A percentile compares a stretch with the other conserved stretches of the same genome.
These are phyloP conservation scores for Stenoptilia bipunctidactyla DNA, from an alignment of 2,888 invertebrate genomes.

Conservation along the genomic window DNA sequence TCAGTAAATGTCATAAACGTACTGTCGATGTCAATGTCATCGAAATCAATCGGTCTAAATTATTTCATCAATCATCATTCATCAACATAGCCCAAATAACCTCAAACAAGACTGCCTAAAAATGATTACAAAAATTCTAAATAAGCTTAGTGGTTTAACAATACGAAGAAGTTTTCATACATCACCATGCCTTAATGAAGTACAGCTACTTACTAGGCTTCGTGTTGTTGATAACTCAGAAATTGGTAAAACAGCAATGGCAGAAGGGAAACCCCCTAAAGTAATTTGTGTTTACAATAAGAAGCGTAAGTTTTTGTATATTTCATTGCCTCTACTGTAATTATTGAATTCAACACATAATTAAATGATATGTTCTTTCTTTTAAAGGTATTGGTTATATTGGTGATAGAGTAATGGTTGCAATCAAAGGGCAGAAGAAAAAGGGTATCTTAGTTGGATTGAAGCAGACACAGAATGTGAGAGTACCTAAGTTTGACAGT, in stretches of 20 bases:
- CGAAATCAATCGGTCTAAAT: too few relatives aligned
- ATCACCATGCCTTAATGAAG: conserved; percentile 72
- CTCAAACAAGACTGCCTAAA: conserved; percentile 11
- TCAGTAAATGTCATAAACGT: background rate
- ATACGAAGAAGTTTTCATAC: conserved; percentile 66
- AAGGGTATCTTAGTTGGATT: conserved; percentile 86
- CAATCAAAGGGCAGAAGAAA: conserved; percentile 95
- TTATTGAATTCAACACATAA: background rate
- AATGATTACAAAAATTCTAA: conserved; percentile 44
- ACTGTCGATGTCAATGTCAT: conserved; percentile 8
- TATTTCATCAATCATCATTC: too few relatives aligned
- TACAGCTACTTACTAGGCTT: conserved; percentile 81
- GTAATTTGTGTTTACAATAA: conserved; percentile 96
- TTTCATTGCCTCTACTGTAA: background rate
- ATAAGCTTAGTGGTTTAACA: conserved; percentile 24
- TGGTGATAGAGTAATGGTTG: conserved; percentile 91
- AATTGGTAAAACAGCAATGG: conserved; percentile 94
- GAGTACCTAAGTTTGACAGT: conserved; percentile 92
- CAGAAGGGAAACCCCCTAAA: conserved; percentile 92
- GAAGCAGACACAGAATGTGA: conserved; percentile 83
- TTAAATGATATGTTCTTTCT: too few relatives aligned
- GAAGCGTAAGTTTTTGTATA: conserved; percentile 51
- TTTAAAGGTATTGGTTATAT: conserved; percentile 60
- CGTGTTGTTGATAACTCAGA: conserved; percentile 97
- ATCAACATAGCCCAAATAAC: conserved; percentile 1